Conservation (phyloP, 1,140 invertebrate genomes). For the Battus philenor region DNA sequence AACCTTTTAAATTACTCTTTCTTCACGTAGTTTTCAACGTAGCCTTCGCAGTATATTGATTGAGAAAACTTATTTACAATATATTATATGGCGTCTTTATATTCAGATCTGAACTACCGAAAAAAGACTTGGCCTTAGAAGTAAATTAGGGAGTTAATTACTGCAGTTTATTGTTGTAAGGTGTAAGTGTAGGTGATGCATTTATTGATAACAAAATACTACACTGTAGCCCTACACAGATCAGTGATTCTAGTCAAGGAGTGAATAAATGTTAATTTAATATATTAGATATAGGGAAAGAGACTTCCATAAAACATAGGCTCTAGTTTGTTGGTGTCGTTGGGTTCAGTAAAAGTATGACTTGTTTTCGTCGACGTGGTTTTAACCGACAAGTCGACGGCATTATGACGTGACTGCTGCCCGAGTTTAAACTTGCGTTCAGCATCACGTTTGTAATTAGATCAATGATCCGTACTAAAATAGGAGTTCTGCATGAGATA, state of each 20-base stretch:
- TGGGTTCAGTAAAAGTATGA: slow-evolving; percentile 28
- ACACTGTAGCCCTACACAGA: neutral
- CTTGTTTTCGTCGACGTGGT: slow-evolving; percentile 42
- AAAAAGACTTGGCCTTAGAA: too few species aligned
- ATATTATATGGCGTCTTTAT: too few species aligned
- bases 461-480: slow-evolving; percentile 84
- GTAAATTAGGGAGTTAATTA: neutral
- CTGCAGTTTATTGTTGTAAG: neutral
- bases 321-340: slow-evolving; percentile 1
- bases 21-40: too few species aligned
- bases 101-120: too few species aligned
- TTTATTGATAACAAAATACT: neutral
- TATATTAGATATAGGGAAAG: neutral
- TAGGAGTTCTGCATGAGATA: slow-evolving; percentile 98
- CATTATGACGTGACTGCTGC: slow-evolving; percentile 31
- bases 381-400: slow-evolving; percentile 34
- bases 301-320: neutral
- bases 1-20: too few species aligned
- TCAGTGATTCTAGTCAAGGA: neutral
- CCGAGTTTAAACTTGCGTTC: slow-evolving; percentile 19
- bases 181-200: neutral
- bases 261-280: neutral
- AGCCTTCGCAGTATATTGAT: too few species aligned
- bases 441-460: slow-evolving; percentile 33
- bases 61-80: too few species aligned